Base-by-base conservation (phyloP, 2,797 vertebrate genomes). In the Lophius americanus region DNA sequence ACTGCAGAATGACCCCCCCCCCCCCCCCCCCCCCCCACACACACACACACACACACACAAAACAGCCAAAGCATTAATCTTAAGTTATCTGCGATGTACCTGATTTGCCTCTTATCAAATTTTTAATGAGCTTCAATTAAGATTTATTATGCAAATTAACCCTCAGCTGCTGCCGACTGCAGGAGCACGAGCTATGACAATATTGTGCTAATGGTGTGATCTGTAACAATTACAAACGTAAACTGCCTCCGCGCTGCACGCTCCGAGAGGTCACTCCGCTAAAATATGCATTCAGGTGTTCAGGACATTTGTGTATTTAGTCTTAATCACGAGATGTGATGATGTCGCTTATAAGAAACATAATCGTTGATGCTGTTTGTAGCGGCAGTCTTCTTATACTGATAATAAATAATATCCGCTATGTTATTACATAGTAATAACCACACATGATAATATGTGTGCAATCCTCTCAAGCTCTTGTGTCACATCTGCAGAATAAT, bases 121-220 rank as follows among this genome's bases (percentile, higher is more conserved):
- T 85, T 90, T 88, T 94, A 94, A 94, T 93, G 91, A 93, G 92
- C 90, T 89, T 92, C 93, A 94, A 94, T 94, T 94, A 94, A 93
- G 92, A 94, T 94, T 90, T 93, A 94, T 93, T 93, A 94, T 93
- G 91, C 89, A 93, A 94, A 95, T 94, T 93, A 94, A 93, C 93
- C 92, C 91, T 89, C 85, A 74, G 88, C 91, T 89, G 91, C 89
- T 88, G 68, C 82, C 32, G 91, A 88, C 90, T 90, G 89, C 85
- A 85, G 90, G 92, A 92, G 92, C 92, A 90, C 88, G 86, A 90
- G 91, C 90, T 91, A 91, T 87, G 91, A 91, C 91, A 93, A 92
- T 89, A 92, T 92, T 92, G 88, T 84, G 88, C 87, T 94, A 93
- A 94, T 93, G 88, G 89, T 73, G 88, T 87, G 89, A 93, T 94